Evolutionary conservation across 2,797 vertebrate species (phyloP), one percentile per base, ranked within the genome.

Genomic region (Xerus rutilus): DNA sequence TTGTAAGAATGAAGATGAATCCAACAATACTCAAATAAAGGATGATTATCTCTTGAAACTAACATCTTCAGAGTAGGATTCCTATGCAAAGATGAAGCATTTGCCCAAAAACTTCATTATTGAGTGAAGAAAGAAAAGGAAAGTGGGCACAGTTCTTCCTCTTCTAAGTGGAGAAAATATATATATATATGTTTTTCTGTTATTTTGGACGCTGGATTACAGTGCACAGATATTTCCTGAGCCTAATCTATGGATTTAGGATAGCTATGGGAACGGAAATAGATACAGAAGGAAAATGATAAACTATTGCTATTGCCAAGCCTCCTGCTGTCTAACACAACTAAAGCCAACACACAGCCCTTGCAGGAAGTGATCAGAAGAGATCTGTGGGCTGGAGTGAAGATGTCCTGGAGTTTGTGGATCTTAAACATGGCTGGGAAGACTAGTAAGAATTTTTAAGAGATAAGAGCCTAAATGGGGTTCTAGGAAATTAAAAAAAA

Each of bases 71-170:
- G 49, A 47, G 57, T 86, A 83, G 70, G 59, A 79, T 52, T 96
- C n/a, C 59, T 52, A 10, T 62, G 28, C 52, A 70, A 91, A 85
- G 93, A 49, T 10, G 5, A 72, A 94, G 35, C 30, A 79, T 87
- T 92, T 92, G n/a, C n/a, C 32, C 8, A 77, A 94, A 59, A 25
- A 77, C 85, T 78, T 94, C 52, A 54, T 43, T 85, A 54, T 25
- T 88, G 23, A 52, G 17, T 52, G 64, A 69, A 73, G 39, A 30
- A 77, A 86, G 49, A 72, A 84, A 30, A 87, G 65, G 59, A 35
- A 84, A 49, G 13, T 39, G 30, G 12, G 32, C 59, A 17, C 57
- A 86, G 39, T 43, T 78, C 78, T 84, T 25, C 64, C 88, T 87
- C 59, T 92, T 85, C 32, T 12, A 39, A 64, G 54, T 43, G 35